These are phyloP conservation scores for Chaenogobius annularis DNA, from an alignment of 2,113 vertebrate species.

Conservation along the genomic window DNA sequence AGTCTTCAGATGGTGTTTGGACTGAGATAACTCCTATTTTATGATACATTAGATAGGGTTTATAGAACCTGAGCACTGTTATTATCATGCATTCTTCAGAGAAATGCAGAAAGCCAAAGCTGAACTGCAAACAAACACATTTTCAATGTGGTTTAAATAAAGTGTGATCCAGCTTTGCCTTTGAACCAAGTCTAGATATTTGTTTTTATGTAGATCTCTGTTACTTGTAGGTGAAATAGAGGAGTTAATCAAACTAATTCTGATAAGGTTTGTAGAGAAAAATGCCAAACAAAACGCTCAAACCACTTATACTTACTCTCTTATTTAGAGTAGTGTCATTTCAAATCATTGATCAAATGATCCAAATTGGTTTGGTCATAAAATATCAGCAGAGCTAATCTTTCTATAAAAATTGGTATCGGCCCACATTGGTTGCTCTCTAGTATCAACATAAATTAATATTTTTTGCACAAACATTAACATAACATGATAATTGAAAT, in stretches of 20 bases:
- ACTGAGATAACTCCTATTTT: conserved; percentile 23
- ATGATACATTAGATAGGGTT: conserved; percentile 26
- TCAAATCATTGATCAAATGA: too few relatives aligned
- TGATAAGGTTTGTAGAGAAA: not conserved
- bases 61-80: conserved; percentile 41
- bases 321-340: too few relatives aligned
- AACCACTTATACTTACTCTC: too few relatives aligned
- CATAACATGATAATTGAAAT: too few relatives aligned
- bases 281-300: too few relatives aligned
- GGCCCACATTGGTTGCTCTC: too few relatives aligned
- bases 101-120: conserved; percentile 29
- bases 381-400: too few relatives aligned
- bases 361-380: too few relatives aligned
- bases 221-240: not conserved
- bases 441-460: too few relatives aligned
- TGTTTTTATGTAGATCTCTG: not conserved
- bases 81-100: conserved; percentile 27
- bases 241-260: not conserved
- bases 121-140: conserved; percentile 45
- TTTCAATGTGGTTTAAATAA: conserved; percentile 43
- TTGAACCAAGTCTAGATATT: not conserved
- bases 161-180: conserved; percentile 20
- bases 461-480: too few relatives aligned
- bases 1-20: conserved; percentile 7
- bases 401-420: too few relatives aligned